A percentile compares a stretch with the other conserved stretches of the same genome.
These are phyloP conservation scores for Augiades crinisus DNA, from an alignment of 2,888 invertebrate genomes.

Conservation along the genomic window DNA sequence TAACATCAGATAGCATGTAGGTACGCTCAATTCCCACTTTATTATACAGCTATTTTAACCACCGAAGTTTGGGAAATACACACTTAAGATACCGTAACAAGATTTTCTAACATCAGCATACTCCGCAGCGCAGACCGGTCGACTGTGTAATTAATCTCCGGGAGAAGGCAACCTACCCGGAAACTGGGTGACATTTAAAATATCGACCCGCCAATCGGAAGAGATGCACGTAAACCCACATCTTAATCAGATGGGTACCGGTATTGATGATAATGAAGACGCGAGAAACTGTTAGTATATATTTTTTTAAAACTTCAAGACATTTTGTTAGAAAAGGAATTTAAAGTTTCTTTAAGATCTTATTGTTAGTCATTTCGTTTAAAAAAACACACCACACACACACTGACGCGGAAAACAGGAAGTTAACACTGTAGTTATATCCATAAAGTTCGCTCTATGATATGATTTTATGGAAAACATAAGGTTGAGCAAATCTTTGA, in stretches of 20 bases:
- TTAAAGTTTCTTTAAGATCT: too few relatives aligned
- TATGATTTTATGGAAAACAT: too few relatives aligned
- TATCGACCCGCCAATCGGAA: constrained; percentile 53
- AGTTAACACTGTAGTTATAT: too few relatives aligned
- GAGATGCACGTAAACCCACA: constrained; percentile 14
- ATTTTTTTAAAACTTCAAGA: too few relatives aligned
- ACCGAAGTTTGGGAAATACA: constrained; percentile 1
- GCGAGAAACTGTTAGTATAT: too few relatives aligned
- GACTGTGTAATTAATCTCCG: constrained; percentile 47
- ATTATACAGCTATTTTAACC: background rate
- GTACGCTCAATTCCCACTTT: background rate
- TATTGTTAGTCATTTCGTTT: too few relatives aligned
- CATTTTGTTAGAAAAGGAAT: too few relatives aligned
- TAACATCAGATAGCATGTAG: too few relatives aligned
- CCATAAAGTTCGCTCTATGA: too few relatives aligned
- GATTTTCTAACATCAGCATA: constrained; percentile 40
- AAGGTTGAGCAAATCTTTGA: background rate
- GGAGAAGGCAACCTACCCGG: constrained; percentile 47
- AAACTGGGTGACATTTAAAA: constrained; percentile 64
- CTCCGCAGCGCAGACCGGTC: constrained; percentile 42
- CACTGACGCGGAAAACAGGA: too few relatives aligned
- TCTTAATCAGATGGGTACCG: constrained; percentile 10
- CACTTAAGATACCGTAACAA: constrained; percentile 30
- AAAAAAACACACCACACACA: too few relatives aligned
- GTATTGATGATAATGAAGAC: too few relatives aligned